Evolutionary conservation across 2,797 vertebrate species (phyloP), one percentile per base, ranked within the genome.

Genomic region (Chaetodon trifasciatus): DNA sequence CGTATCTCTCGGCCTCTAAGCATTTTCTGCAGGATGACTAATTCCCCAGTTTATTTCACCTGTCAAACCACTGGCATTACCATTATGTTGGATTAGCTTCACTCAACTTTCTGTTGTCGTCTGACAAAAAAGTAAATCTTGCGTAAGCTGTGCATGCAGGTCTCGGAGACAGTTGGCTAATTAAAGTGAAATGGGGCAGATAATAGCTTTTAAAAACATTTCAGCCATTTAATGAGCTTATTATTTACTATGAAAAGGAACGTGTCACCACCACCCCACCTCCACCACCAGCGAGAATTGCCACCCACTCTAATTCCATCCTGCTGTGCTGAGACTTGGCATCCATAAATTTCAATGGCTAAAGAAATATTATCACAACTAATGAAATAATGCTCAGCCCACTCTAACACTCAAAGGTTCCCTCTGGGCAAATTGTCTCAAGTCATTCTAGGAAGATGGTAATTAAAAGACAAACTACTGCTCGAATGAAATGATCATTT

Each of bases 171-270:
- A 91, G 88, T 92, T 94, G 93, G 91, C 93, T 96, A 96, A 97
- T 97, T 97, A 96, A 95, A 96, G 95, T 95, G 95, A 97, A 97
- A 96, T 89, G 96, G 96, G 94, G 94, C 96, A 96, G 96, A 97
- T 97, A 97, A 97, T 95, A 93, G 93, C 95, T 95, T 94, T 93
- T 95, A 94, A 93, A 95, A 96, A 96, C 87, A 93, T 93, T 91
- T 87, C 82, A 88, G 83, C 90, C 89, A 90, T 93, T 91, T 94
- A 93, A 94, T 89, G 88, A 93, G 88, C 86, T 91, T 93, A 92
- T 94, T 94, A 91, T 93, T 93, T 91, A 93, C 85, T 86, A 73
- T 85, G 89, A 91, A 92, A 91, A 88, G 82, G 77, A 87, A 92
- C 32, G 53, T 90, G 88, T 89, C 91, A 79, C 74, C 76, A 11